phyloP scores from a whole-genome alignment of 2,888 invertebrate genomes.

The Hirtodrosophila confusa region DNA sequence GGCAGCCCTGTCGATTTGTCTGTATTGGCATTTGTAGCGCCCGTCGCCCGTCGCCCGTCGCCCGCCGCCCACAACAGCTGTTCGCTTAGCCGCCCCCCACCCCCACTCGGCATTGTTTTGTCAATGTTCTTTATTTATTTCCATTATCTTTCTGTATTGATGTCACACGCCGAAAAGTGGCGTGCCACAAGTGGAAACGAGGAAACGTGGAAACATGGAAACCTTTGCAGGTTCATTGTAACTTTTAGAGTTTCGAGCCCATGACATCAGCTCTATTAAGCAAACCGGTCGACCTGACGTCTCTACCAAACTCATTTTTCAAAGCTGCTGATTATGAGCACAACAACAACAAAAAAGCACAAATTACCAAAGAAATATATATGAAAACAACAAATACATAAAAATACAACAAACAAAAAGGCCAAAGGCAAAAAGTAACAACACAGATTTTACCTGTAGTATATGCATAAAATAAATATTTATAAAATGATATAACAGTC shows the following conservation, averaged over 20 bases:
- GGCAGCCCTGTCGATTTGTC: constrained; percentile 24
- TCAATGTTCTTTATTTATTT: constrained; percentile 45
- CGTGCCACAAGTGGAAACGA: constrained; percentile 53
- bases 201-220: constrained; percentile 18
- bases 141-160: constrained; percentile 26
- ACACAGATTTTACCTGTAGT: constrained; percentile 27
- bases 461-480: constrained; percentile 60
- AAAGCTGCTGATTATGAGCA: constrained; percentile 59
- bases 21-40: constrained; percentile 65
- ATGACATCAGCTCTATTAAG: constrained; percentile 70
- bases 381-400: constrained; percentile 18
- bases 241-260: constrained; percentile 45
- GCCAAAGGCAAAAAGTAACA: constrained; percentile 17
- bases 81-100: constrained; percentile 15
- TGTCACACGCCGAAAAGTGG: constrained; percentile 43
- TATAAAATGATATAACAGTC: constrained; percentile 57
- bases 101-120: constrained; percentile 51
- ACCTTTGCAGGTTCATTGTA: constrained; percentile 45
- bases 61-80: constrained; percentile 45
- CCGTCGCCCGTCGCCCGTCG: too few relatives aligned
- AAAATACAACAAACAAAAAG: not conserved
- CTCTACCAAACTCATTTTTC: constrained; percentile 59
- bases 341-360: constrained; percentile 21
- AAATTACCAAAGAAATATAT: constrained; percentile 48
- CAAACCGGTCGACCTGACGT: constrained; percentile 66